These are phyloP conservation scores for Drosophila bipectinata DNA, from an alignment of 1,140 invertebrate genomes.

Conservation along the genomic window DNA sequence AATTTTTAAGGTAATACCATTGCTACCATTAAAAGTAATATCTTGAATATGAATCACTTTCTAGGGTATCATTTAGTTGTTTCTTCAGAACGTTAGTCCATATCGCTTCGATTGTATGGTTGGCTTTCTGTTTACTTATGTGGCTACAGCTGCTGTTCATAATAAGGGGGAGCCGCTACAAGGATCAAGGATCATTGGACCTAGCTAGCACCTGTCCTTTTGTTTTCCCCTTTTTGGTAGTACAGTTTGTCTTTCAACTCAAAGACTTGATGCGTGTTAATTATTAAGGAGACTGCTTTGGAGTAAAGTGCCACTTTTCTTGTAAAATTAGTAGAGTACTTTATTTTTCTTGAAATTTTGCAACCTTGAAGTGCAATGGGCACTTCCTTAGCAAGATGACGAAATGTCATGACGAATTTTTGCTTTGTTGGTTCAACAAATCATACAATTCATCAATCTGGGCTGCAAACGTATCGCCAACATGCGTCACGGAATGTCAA, in stretches of 20 bases:
- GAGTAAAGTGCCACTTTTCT: constrained; percentile 10
- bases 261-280: constrained; percentile 47
- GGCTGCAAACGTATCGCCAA: constrained; percentile 32
- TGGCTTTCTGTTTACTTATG: constrained; percentile 17
- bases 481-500: constrained; percentile 62
- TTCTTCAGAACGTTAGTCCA: too few relatives aligned
- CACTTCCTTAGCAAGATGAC: constrained; percentile 62
- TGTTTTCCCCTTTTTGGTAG: constrained; percentile 1
- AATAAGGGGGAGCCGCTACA: constrained; percentile 36
- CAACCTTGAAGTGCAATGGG: constrained; percentile 54
- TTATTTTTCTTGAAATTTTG: constrained; percentile 15
- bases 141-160: constrained; percentile 37
- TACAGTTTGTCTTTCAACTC: constrained; percentile 1
- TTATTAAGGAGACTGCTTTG: constrained; percentile 7
- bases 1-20: not conserved
- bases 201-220: constrained; percentile 51
- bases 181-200: constrained; percentile 37
- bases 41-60: too few relatives aligned
- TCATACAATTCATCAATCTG: constrained; percentile 62
- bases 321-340: too few relatives aligned
- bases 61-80: not conserved
- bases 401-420: constrained; percentile 51
- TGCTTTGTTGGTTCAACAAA: constrained; percentile 23
- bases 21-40: not conserved
- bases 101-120: not conserved